Conservation (phyloP, 2,888 invertebrate species). For the Micoletzkya japonica region DNA sequence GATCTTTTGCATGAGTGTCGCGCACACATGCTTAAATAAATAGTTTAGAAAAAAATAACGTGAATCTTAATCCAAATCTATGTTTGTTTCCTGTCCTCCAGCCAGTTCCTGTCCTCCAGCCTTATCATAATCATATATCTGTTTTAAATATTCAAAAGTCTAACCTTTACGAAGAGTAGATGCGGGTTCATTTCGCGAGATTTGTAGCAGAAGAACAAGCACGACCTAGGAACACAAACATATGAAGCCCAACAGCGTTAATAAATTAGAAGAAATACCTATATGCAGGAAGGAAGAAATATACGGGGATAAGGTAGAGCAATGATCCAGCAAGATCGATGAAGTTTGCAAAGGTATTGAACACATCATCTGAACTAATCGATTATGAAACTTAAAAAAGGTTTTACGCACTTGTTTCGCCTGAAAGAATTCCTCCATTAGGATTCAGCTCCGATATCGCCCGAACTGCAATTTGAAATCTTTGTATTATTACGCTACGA, state of each 20-base stretch:
- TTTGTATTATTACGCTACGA: neutral
- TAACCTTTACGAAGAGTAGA: conserved; percentile 17
- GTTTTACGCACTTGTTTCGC: no score
- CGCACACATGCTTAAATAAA: no score
- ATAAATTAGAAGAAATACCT: neutral
- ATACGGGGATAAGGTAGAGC: conserved; percentile 17
- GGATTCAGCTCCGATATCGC: conserved; percentile 2
- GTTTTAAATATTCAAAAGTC: no score
- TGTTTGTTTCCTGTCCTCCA: no score
- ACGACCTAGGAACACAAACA: neutral
- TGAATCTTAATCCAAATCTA: no score
- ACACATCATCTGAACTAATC: neutral
- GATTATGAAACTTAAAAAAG: no score
- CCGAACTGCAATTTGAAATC: conserved; percentile 6
- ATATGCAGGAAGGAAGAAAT: conserved; percentile 26
- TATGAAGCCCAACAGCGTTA: neutral
- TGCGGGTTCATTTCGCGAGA: conserved; percentile 25
- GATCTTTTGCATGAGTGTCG: no score
- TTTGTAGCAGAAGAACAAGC: conserved; percentile 25
- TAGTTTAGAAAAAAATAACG: no score
- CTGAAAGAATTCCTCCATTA: no score
- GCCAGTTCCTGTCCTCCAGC: no score
- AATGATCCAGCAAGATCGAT: conserved; percentile 19
- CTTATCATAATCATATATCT: no score
- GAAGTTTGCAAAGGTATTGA: neutral